Evolutionary conservation across 1,140 invertebrate genomes (phyloP).

Genomic region (Melitaea cinxia): DNA sequence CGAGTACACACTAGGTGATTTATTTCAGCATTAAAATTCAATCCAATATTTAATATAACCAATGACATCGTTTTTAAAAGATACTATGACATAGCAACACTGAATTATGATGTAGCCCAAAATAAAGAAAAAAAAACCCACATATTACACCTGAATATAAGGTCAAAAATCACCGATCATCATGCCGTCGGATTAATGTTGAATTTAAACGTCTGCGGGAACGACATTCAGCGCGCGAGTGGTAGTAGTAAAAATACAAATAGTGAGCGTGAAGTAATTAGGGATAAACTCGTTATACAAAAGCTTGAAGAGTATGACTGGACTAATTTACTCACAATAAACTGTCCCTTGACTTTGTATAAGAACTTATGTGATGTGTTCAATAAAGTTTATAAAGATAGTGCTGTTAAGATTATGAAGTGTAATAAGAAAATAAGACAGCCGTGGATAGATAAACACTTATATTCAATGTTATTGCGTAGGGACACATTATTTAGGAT

Average conservation of each 20-base stretch:
- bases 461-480: slow-evolving; percentile 28
- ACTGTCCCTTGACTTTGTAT: slow-evolving; percentile 35
- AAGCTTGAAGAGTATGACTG: slow-evolving; percentile 29
- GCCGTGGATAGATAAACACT: slow-evolving; percentile 29
- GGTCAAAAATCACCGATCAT: neutral
- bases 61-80: neutral
- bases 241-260: neutral
- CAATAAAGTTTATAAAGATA: slow-evolving; percentile 30
- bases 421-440: slow-evolving; percentile 29
- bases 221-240: neutral
- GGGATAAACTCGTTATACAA: slow-evolving; percentile 22
- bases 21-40: neutral
- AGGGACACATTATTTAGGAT: slow-evolving; percentile 36
- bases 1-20: neutral
- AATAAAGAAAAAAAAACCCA: neutral
- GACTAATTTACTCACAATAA: slow-evolving; percentile 20
- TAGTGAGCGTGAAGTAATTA: slow-evolving; percentile 10
- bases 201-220: too few relatives aligned
- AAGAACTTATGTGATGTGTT: slow-evolving; percentile 24
- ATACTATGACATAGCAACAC: neutral
- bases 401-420: neutral
- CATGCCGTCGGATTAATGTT: neutral
- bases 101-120: neutral
- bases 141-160: neutral
- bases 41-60: neutral